Percentiles rank a stretch among this genome's conserved stretches.
phyloP scores from a whole-genome alignment of 2,888 invertebrate species.

The Scelioninae gen. 1 region DNA sequence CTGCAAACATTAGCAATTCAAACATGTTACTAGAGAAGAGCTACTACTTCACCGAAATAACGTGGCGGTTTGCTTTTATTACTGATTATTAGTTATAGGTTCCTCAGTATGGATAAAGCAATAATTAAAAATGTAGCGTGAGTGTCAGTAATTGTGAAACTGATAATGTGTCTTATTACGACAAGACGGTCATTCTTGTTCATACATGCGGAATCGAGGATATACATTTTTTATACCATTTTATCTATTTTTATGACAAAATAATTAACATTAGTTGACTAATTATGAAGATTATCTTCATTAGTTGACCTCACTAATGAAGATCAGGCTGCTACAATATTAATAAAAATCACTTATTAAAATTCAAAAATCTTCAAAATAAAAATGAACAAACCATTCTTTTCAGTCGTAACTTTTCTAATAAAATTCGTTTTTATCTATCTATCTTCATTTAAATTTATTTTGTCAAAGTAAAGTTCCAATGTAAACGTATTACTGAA shows the following conservation, averaged over 20 bases:
- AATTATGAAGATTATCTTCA: no score
- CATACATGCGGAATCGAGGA: not conserved
- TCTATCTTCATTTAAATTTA: conserved; percentile 6
- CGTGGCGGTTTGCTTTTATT: not conserved
- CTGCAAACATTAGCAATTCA: no score
- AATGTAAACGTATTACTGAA: not conserved
- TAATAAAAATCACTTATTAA: not conserved
- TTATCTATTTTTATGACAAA: not conserved
- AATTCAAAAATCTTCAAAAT: not conserved
- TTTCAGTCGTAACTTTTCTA: not conserved
- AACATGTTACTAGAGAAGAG: no score
- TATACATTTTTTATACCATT: not conserved
- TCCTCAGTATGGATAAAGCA: not conserved
- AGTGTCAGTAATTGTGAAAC: not conserved
- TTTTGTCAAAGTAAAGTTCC: conserved; percentile 3
- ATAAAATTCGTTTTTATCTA: not conserved
- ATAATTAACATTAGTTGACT: not conserved
- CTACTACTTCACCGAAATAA: no score
- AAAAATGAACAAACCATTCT: not conserved
- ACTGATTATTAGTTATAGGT: not conserved
- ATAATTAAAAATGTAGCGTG: not conserved
- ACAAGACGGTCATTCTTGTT: not conserved
- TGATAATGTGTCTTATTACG: not conserved
- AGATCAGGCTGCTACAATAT: no score
- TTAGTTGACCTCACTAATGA: no score